Evolutionary conservation across 2,113 vertebrate genomes (phyloP).

Genomic region (Ammodytes dubius): DNA sequence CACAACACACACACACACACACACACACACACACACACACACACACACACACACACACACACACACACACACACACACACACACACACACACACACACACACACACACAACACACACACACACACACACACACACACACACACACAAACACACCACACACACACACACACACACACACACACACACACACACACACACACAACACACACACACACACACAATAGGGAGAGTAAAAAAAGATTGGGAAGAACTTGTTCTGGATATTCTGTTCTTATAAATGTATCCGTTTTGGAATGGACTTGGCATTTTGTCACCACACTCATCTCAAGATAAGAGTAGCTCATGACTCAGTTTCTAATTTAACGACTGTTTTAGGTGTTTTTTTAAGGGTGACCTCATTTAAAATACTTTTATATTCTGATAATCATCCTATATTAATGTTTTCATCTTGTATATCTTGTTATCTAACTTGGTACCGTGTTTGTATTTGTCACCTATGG

Average conservation of each 20-base stretch:
- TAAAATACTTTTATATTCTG: no score
- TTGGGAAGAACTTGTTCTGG: background rate
- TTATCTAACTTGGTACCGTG: no score
- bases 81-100: constrained; percentile 1
- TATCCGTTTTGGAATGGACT: background rate
- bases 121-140: no score
- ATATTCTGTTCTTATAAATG: constrained; percentile 10
- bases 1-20: constrained; percentile 34
- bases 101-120: background rate
- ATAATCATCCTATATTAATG: no score
- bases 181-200: constrained; percentile 3
- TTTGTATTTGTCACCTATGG: no score
- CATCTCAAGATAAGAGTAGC: constrained; percentile 4
- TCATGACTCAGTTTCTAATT: background rate
- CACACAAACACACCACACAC: constrained; percentile 37
- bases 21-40: constrained; percentile 15
- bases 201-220: no score
- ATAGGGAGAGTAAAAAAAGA: background rate
- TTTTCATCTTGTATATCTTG: no score
- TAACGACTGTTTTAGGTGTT: background rate
- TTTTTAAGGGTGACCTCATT: no score
- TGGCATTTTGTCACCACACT: constrained; percentile 2
- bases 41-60: constrained; percentile 3
- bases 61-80: no score
- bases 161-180: constrained; percentile 15